Conservation (phyloP, 2,797 vertebrate species). For the Lagorchestes hirsutus region DNA sequence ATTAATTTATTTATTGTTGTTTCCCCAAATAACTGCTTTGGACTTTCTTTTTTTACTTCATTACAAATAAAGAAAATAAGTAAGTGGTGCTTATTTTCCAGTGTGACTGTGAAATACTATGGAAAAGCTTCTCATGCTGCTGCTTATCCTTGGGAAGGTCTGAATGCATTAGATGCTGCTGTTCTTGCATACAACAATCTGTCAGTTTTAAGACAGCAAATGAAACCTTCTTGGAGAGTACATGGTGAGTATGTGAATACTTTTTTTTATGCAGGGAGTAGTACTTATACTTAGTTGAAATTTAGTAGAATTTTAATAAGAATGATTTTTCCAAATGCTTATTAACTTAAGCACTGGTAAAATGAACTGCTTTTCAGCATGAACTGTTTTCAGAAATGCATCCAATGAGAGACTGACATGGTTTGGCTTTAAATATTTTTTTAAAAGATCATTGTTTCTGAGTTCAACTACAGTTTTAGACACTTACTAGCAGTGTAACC, state of each 20-base stretch:
- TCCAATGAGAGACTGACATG: background rate
- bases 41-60: slow-evolving; percentile 53
- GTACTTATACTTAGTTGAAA: slow-evolving; percentile 67
- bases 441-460: background rate
- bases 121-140: slow-evolving; percentile 93
- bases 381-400: slow-evolving; percentile 44
- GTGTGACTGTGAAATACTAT: slow-evolving; percentile 92
- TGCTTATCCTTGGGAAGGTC: slow-evolving; percentile 93
- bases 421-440: background rate
- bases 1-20: background rate
- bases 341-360: background rate
- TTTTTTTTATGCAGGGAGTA: slow-evolving; percentile 70
- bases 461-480: background rate
- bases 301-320: slow-evolving; percentile 8
- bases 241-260: slow-evolving; percentile 88
- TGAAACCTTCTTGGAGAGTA: slow-evolving; percentile 93
- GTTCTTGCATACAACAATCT: slow-evolving; percentile 95
- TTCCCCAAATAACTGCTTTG: slow-evolving; percentile 48
- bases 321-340: background rate
- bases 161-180: slow-evolving; percentile 95
- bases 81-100: slow-evolving; percentile 85
- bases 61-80: slow-evolving; percentile 64
- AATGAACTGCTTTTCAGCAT: slow-evolving; percentile 5
- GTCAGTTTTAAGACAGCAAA: slow-evolving; percentile 93
- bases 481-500: background rate